phyloP scores from a whole-genome alignment of 1,140 invertebrate species.

The Gonioctena quinquepunctata region DNA sequence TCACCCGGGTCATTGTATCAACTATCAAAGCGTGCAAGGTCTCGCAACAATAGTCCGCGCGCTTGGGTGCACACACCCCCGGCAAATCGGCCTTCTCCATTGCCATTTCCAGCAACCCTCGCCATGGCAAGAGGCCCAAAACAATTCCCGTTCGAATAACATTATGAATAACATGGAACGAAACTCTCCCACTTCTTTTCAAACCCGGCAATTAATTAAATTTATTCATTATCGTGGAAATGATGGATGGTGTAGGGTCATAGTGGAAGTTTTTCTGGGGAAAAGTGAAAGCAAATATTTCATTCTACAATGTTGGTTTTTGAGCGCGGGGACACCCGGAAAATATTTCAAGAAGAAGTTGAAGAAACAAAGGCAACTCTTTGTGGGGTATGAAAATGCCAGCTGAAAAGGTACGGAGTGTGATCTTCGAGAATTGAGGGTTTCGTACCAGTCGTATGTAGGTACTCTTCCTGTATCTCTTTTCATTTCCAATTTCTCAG shows the following conservation, averaged over 20 bases:
- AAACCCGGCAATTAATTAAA: conserved; percentile 15
- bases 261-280: background rate
- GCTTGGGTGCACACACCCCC: conserved; percentile 49
- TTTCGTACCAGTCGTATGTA: too few relatives aligned
- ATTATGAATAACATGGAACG: conserved; percentile 16
- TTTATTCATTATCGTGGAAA: conserved; percentile 13
- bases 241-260: background rate
- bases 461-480: too few relatives aligned
- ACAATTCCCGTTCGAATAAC: conserved; percentile 21
- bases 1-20: conserved; percentile 57
- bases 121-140: conserved; percentile 13
- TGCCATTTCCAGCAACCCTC: background rate
- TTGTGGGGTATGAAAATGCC: too few relatives aligned
- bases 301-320: background rate
- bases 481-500: too few relatives aligned
- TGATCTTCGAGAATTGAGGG: too few relatives aligned
- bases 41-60: conserved; percentile 56
- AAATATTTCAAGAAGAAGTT: too few relatives aligned
- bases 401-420: too few relatives aligned
- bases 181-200: conserved; percentile 15
- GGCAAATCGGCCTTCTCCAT: conserved; percentile 13
- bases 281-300: background rate
- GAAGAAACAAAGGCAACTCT: too few relatives aligned
- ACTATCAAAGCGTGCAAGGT: conserved; percentile 57
- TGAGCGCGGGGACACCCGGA: too few relatives aligned